Evolutionary conservation across 2,113 vertebrate genomes (phyloP).

Genomic region (Terrapene triunguis): DNA sequence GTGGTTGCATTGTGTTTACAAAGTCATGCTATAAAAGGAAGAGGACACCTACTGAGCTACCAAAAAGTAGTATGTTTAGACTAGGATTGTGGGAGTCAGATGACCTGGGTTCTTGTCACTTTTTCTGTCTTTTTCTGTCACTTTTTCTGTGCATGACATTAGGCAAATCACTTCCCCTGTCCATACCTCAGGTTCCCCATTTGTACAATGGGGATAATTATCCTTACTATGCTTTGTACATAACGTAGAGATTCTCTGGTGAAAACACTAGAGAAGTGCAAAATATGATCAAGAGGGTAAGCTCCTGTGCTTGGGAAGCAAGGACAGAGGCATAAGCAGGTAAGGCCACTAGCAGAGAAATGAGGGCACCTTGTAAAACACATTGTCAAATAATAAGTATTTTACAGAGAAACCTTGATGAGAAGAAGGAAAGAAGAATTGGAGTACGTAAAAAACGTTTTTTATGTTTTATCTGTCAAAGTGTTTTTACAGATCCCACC

Average conservation of each 20-base stretch:
- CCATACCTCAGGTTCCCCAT: neutral
- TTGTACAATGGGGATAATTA: neutral
- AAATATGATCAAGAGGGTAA: neutral
- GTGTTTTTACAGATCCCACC: constrained; percentile 10
- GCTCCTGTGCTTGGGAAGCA: neutral
- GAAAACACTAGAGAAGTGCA: neutral
- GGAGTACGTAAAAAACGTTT: too few relatives aligned
- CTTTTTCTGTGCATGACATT: neutral
- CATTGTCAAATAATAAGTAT: neutral
- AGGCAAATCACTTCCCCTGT: constrained; percentile 10
- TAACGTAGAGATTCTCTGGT: constrained; percentile 13
- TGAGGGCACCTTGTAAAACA: neutral
- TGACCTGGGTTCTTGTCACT: neutral
- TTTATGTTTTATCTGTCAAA: neutral
- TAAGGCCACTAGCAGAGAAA: neutral
- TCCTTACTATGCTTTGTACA: neutral
- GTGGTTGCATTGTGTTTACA: neutral
- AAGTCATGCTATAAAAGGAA: neutral
- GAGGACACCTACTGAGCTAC: neutral
- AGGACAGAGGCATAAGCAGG: neutral
- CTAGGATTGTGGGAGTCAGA: neutral
- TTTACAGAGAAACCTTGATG: neutral
- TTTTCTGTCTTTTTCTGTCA: neutral
- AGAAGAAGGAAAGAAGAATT: neutral
- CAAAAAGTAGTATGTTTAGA: neutral